phyloP scores from a whole-genome alignment of 2,113 vertebrate species.

The Entelurus aequoreus region DNA sequence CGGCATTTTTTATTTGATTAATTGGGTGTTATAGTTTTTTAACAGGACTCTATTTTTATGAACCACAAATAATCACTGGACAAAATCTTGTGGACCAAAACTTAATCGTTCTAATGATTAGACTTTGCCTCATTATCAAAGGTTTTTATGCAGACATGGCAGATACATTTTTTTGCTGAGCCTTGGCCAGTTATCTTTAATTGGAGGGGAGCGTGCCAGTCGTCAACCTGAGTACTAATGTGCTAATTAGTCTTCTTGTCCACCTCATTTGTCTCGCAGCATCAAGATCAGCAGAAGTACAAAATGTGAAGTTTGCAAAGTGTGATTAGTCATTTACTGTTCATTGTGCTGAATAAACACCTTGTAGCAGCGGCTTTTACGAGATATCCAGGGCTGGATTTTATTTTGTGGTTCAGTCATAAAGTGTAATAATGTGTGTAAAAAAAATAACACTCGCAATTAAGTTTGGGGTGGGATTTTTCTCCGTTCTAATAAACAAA shows the following conservation, averaged over 20 bases:
- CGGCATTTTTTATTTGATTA: too few relatives aligned
- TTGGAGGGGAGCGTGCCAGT: conserved; percentile 7
- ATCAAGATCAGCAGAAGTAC: not conserved
- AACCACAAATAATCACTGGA: not conserved
- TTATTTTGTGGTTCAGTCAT: too few relatives aligned
- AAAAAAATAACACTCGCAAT: too few relatives aligned
- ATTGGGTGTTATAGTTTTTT: not conserved
- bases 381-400: conserved; percentile 16
- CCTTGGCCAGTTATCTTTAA: conserved; percentile 1
- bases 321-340: not conserved
- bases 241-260: conserved; percentile 15
- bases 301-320: conserved; percentile 9
- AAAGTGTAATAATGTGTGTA: too few relatives aligned
- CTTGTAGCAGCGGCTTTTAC: conserved; percentile 7
- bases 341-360: conserved; percentile 12
- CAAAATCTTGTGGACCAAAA: not conserved
- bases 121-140: conserved; percentile 1
- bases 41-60: not conserved
- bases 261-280: conserved; percentile 8
- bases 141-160: conserved; percentile 11
- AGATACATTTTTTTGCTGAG: conserved; percentile 7
- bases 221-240: conserved; percentile 7
- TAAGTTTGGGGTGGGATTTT: too few relatives aligned
- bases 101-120: conserved; percentile 1
- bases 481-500: too few relatives aligned